These are phyloP conservation scores for Zoanthus solanderi DNA, from an alignment of 92 coral and sea anemone genomes.

Conservation along the genomic window DNA sequence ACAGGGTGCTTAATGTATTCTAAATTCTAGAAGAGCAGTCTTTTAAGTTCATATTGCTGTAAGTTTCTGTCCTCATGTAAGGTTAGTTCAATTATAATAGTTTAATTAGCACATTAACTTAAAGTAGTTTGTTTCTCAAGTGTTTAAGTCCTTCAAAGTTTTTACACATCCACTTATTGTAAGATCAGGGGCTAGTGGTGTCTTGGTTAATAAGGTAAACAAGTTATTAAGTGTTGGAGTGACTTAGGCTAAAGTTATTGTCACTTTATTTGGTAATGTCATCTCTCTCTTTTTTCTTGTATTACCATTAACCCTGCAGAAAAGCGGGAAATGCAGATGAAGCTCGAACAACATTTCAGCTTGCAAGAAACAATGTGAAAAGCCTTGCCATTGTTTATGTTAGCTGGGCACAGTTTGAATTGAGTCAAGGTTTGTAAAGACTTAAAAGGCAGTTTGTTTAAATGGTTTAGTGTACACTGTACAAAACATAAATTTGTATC, in stretches of 20 bases:
- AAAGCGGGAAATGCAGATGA: slow-evolving; percentile 76
- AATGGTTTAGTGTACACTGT: background rate
- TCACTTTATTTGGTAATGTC: no score
- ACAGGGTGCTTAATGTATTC: no score
- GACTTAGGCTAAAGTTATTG: no score
- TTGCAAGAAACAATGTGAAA: slow-evolving; percentile 92
- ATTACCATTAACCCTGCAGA: slow-evolving; percentile 48
- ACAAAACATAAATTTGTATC: no score
- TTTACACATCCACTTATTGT: no score
- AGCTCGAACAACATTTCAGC: slow-evolving; percentile 90
- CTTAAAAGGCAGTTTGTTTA: background rate
- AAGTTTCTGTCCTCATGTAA: no score
- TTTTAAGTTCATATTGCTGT: no score
- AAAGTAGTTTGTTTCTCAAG: background rate
- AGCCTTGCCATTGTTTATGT: slow-evolving; percentile 91
- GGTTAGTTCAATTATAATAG: no score
- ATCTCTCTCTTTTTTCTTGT: background rate
- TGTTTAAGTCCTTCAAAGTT: background rate
- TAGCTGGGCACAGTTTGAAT: slow-evolving; percentile 98
- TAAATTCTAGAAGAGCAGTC: no score
- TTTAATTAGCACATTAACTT: background rate
- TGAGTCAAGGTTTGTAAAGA: slow-evolving; percentile 72
- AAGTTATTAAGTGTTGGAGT: no score
- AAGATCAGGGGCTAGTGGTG: no score
- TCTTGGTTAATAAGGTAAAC: no score